Evolutionary conservation across 2,113 vertebrate genomes (phyloP), one percentile per base, ranked within the genome.

Genomic region (Petromus typicus): DNA sequence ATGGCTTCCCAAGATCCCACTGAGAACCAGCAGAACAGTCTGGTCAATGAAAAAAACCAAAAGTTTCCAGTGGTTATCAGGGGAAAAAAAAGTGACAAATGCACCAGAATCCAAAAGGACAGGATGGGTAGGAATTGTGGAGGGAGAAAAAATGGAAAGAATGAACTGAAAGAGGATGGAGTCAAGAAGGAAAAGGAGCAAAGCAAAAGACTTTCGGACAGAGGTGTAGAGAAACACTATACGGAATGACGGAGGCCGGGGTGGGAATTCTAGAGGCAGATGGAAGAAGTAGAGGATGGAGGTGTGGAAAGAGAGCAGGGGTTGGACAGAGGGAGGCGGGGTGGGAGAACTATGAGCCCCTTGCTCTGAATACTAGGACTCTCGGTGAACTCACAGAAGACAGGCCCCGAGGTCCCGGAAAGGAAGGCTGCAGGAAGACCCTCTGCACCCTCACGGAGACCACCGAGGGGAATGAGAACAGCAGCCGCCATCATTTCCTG

Each of bases 271-370:
- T 2, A 89, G 56, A 48, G 22, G 13, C 79, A 48, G 64, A 63
- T 0, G 2, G 30, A 66, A 40, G 22, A 14, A 76, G n/a, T 43
- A 30, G 27, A 27, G 51, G 40, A 56, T 3, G 25, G 61, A 43
- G 67, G 13, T 73, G 7, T 32, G 71, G 61, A 11, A 23, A 32
- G 6, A 20, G 37, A 69, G 59, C 23, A 27, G 45, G 80, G 71
- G 59, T 7, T 1, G 45, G 40, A 18, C 2, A 14, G n/a, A 69
- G 78, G 51, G 37, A 66, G 86, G n/a, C 78, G 17, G 32, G 17
- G 7, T 3, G 40, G 69, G 51, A 48, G 1, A 12, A 27, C 43
- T 14, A 0, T 0, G 37, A 37, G 7, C 43, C 8, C 4, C 34
- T 59, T 84, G 14, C n/a, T 37, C 22, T 23, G 57, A 48, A 73